Base-by-base conservation (phyloP, 1,140 invertebrate genomes). In the Macrosteles quadrilineatus region DNA sequence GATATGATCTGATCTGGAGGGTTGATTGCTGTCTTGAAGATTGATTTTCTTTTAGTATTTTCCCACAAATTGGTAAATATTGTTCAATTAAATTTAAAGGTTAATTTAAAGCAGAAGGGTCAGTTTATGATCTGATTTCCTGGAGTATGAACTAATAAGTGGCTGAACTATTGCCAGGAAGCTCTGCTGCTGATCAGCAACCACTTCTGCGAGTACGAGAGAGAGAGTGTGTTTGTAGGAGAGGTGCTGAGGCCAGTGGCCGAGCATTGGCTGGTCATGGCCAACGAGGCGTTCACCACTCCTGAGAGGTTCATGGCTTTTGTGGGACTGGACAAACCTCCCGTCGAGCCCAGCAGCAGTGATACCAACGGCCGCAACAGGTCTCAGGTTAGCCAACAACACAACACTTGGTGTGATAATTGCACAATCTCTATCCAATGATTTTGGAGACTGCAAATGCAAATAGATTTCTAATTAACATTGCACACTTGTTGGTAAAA, bases 201-300 rank as follows among this genome's bases (percentile, higher is more conserved):
- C 83, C 91, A 95, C 76, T 94, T 94, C 76, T 89, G 91, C 77
- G 91, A 96, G 80, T 96, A 92, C 78, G 90, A 94, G 70, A 86
- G 91, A 1, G 94, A 97, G 78, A 89, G 88, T 25, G 81, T 85
- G 23, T 94, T 95, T 73, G 88, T 96, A 1, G 87, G 88, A n/a
- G 90, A 94, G 81, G 87, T 95, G 12, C 82, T 93, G 45, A 78
- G 82, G 14, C 87, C 88, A 45, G 86, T 86, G 0, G 83, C 85
- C 12, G 75, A 78, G 2, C 86, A 87, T 12, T 91, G 91, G 85
- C 75, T 87, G 1, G 76, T 82, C 17, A 84, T 92, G 32, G 83
- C 73, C 12, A 71, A 67, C 0, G 75, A 85, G 77, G 78, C 85
- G 77, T 85, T 87, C 78, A 86, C 86, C 77, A 86, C 85, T 30